Conservation (phyloP, 1,140 invertebrate species). For the Drosophila nannoptera region DNA sequence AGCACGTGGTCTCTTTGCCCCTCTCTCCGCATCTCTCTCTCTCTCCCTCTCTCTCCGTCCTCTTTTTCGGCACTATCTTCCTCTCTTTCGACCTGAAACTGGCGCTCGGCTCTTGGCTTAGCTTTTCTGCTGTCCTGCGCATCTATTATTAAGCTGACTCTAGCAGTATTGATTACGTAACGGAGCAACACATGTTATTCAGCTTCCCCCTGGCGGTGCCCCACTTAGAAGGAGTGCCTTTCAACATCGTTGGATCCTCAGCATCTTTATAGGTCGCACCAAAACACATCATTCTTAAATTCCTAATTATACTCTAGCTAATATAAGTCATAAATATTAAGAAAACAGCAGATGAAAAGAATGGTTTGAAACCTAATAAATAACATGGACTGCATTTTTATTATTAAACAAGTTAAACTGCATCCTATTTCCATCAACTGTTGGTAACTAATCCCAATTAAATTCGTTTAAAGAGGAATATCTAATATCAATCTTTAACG, state of each 20-base stretch:
- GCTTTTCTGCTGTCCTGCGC: conserved; percentile 10
- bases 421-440: no score
- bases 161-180: conserved; percentile 68
- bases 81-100: not conserved
- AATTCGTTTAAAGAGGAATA: no score
- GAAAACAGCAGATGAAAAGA: conserved; percentile 71
- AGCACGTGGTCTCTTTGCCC: conserved; percentile 7
- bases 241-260: conserved; percentile 10
- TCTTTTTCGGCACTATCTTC: not conserved
- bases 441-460: no score
- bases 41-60: conserved; percentile 2
- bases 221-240: conserved; percentile 48
- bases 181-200: conserved; percentile 21
- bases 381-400: conserved; percentile 16
- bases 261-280: no score
- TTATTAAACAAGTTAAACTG: no score
- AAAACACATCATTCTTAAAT: no score
- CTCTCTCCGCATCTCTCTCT: conserved; percentile 18
- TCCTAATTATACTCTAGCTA: conserved; percentile 4
- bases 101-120: conserved; percentile 26
- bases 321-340: conserved; percentile 60
- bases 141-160: conserved; percentile 45
- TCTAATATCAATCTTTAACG: not conserved
- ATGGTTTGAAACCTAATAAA: conserved; percentile 68
- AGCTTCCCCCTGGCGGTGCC: no score